A percentile compares a stretch with the other conserved stretches of the same genome.
Evolutionary conservation across 2,888 invertebrate genomes (phyloP).

Genomic region (Drosophila buzzatii): DNA sequence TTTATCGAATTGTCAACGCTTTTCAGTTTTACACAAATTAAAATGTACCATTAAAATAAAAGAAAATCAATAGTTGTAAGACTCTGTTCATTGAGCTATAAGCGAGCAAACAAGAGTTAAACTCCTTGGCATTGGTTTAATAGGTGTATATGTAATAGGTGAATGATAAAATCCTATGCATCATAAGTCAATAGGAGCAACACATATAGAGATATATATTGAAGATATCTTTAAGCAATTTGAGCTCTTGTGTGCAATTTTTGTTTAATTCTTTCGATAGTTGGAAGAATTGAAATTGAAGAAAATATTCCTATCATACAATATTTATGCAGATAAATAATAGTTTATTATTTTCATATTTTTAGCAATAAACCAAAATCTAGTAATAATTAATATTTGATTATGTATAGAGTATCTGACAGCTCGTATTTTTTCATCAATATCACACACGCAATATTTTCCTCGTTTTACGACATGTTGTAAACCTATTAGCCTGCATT

Average conservation of each 20-base stretch:
- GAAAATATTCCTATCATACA: too few species aligned
- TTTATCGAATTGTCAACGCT: slow-evolving; percentile 39
- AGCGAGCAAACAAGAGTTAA: background rate
- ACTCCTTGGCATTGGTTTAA: background rate
- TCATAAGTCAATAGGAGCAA: background rate
- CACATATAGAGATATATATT: background rate
- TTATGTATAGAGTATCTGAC: background rate
- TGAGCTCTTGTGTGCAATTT: too few species aligned
- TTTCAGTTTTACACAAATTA: slow-evolving; percentile 22
- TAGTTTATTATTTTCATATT: background rate
- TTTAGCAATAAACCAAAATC: background rate
- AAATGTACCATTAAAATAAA: slow-evolving; percentile 7
- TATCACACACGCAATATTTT: background rate
- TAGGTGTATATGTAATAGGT: background rate
- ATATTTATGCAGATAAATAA: background rate
- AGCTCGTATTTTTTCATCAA: too few species aligned
- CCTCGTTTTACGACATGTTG: slow-evolving; percentile 20
- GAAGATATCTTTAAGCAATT: background rate
- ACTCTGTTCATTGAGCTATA: background rate
- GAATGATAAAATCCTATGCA: background rate
- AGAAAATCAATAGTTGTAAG: background rate
- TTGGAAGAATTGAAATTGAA: too few species aligned
- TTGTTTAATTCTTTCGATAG: too few species aligned
- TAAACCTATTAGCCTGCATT: slow-evolving; percentile 34
- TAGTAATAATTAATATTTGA: background rate